Percentiles rank a stretch among this genome's conserved stretches.
phyloP scores from a whole-genome alignment of 2,888 invertebrate genomes.

The Nephrotoma flavescens region DNA sequence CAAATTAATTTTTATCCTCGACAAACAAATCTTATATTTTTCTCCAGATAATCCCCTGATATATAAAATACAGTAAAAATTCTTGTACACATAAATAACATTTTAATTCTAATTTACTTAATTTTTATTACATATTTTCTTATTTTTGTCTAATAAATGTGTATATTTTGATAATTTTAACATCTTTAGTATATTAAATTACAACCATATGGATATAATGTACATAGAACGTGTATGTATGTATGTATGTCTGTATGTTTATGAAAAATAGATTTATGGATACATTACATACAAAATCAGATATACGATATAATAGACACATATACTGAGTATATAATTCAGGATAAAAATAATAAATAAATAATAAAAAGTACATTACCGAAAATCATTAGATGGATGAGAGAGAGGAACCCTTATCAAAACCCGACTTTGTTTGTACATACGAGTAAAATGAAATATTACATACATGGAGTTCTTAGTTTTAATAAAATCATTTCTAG shows the following conservation, averaged over 20 bases:
- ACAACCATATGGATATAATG: neutral
- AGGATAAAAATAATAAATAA: neutral
- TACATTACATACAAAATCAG: neutral
- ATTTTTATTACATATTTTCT: neutral
- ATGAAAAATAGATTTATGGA: neutral
- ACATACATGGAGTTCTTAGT: neutral
- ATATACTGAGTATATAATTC: neutral
- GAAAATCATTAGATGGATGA: neutral
- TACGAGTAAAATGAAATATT: neutral
- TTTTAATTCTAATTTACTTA: neutral
- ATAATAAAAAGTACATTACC: neutral
- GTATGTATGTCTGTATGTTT: neutral
- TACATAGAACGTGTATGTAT: neutral
- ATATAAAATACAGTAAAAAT: neutral
- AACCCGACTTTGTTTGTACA: neutral
- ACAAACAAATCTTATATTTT: neutral
- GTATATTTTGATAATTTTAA: neutral
- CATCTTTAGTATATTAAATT: neutral
- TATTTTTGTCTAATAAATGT: neutral
- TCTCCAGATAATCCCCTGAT: neutral
- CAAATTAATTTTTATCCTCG: neutral
- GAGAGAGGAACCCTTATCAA: neutral
- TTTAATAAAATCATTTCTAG: neutral
- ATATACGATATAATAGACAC: neutral
- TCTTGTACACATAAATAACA: neutral